Evolutionary conservation across 2,888 invertebrate genomes (phyloP).

Genomic region (Rhaphigaster nebulosa): DNA sequence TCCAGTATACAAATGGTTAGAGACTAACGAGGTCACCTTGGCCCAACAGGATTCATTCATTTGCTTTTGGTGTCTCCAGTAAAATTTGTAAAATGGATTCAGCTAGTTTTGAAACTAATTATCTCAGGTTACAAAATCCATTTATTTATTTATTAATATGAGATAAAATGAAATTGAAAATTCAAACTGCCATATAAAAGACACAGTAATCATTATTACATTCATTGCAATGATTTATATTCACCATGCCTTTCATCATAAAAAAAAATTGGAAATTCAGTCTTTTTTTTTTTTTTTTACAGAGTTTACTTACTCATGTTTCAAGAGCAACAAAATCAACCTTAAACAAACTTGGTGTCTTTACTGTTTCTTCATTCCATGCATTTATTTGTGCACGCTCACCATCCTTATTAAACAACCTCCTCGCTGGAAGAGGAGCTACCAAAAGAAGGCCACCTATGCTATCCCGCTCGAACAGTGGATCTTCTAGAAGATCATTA

Average conservation of each 20-base stretch:
- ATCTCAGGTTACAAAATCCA: background rate
- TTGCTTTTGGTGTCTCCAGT: no score
- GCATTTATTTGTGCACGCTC: constrained; percentile 97
- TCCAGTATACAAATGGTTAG: no score
- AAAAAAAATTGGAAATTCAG: no score
- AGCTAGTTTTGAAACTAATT: no score
- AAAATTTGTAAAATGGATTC: no score
- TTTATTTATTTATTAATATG: background rate
- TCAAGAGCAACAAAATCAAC: constrained; percentile 95
- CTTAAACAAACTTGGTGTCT: constrained; percentile 94
- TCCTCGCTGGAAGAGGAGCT: constrained; percentile 90
- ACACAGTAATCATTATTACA: background rate
- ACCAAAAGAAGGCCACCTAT: constrained; percentile 92
- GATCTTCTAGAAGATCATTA: constrained; percentile 88
- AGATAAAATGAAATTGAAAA: background rate
- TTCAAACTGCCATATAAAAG: background rate
- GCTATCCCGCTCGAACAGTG: constrained; percentile 89
- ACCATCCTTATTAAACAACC: constrained; percentile 91
- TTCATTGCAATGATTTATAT: background rate
- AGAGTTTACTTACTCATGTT: constrained; percentile 95
- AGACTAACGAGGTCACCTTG: no score
- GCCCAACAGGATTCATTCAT: no score
- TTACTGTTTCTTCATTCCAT: constrained; percentile 97
- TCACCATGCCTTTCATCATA: no score
- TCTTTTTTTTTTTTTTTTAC: constrained; percentile 69